These are phyloP conservation scores for Paragorgia papillata DNA, from an alignment of 92 coral and sea anemone genomes.

Conservation along the genomic window DNA sequence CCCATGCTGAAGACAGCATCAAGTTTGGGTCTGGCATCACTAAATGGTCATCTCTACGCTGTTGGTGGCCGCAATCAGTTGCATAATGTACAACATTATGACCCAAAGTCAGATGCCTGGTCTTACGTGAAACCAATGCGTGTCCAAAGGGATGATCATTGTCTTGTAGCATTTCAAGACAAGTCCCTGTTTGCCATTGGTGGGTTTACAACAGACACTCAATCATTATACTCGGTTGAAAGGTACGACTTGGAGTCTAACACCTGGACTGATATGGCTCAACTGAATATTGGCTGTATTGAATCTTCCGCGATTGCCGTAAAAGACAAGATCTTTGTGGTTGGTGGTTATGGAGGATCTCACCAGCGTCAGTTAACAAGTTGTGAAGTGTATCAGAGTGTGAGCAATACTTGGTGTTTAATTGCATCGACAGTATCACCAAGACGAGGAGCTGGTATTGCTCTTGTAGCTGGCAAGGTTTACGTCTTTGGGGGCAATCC, in stretches of 20 bases:
- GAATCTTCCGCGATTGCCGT: conserved; percentile 27
- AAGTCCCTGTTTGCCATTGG: conserved; percentile 22
- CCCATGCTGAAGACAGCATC: conserved; percentile 43
- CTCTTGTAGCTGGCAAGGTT: conserved; percentile 15
- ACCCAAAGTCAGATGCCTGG: conserved; percentile 13
- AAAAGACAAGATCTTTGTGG: conserved; percentile 30
- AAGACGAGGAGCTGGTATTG: conserved; percentile 37
- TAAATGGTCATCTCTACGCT: background rate
- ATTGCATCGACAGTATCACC: conserved; percentile 5
- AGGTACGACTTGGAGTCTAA: conserved; percentile 7
- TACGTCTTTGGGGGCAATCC: conserved; percentile 22
- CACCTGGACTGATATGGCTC: conserved; percentile 23
- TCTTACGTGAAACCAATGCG: conserved; percentile 24
- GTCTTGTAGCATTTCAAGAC: conserved; percentile 31
- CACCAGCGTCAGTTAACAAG: background rate
- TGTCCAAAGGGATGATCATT: conserved; percentile 22
- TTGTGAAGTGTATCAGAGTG: conserved; percentile 25
- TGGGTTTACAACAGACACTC: conserved; percentile 9
- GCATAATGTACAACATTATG: conserved; percentile 31
- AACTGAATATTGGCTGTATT: conserved; percentile 22
- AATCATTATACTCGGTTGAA: conserved; percentile 32
- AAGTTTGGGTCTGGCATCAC: conserved; percentile 32
- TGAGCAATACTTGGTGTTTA: conserved; percentile 4
- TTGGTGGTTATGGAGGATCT: conserved; percentile 28
- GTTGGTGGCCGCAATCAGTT: conserved; percentile 19